These are phyloP conservation scores for Norana najaformis DNA, from an alignment of 2,888 invertebrate species.

Conservation along the genomic window DNA sequence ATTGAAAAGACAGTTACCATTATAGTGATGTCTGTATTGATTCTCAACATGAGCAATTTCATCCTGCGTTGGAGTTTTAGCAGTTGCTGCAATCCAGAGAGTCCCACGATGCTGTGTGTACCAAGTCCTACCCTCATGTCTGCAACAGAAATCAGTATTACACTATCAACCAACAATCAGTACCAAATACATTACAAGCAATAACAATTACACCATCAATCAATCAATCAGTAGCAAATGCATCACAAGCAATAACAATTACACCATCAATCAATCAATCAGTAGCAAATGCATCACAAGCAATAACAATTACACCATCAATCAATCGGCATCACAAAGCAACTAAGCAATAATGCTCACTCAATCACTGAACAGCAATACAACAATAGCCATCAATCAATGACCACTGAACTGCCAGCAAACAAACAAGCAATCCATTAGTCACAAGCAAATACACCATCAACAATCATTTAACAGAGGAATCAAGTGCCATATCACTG, in stretches of 20 bases:
- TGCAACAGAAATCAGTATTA: constrained; percentile 41
- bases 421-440: not conserved
- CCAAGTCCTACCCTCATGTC: constrained; percentile 91
- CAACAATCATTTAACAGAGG: not conserved
- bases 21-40: constrained; percentile 66
- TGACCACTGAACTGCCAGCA: no score
- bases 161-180: not conserved
- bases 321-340: no score
- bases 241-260: no score
- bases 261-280: not conserved
- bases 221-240: not conserved
- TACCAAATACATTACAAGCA: not conserved
- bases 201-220: not conserved
- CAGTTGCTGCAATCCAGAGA: constrained; percentile 90
- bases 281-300: no score
- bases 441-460: not conserved
- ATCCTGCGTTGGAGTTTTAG: constrained; percentile 73
- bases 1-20: constrained; percentile 36
- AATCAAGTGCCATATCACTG: not conserved
- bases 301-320: no score
- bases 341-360: no score
- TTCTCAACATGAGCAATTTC: constrained; percentile 72
- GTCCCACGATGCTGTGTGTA: constrained; percentile 87
- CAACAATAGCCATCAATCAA: no score
- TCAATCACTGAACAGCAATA: no score